These are phyloP conservation scores for Solenopsis fugax DNA, from an alignment of 1,140 invertebrate genomes.

Conservation along the genomic window DNA sequence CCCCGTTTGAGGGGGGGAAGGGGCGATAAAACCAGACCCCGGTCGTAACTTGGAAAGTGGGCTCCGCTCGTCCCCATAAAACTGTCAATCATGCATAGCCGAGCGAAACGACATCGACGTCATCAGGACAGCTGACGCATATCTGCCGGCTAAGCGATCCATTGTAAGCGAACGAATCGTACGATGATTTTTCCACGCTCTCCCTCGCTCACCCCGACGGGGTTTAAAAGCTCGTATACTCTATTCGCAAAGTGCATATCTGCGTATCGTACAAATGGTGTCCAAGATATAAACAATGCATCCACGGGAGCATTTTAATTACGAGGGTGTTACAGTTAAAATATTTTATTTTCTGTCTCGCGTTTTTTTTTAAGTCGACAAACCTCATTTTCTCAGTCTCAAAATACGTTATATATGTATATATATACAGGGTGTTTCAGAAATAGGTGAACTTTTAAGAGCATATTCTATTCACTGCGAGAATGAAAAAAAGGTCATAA, in stretches of 20 bases:
- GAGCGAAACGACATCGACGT: constrained; percentile 71
- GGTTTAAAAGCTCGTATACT: constrained; percentile 48
- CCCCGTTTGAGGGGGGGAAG: background rate
- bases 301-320: background rate
- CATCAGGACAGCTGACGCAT: constrained; percentile 81
- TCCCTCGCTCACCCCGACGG: constrained; percentile 3
- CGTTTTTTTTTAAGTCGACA: constrained; percentile 5
- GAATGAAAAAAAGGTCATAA: too few species aligned
- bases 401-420: background rate
- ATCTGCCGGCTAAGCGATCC: constrained; percentile 80
- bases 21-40: constrained; percentile 59
- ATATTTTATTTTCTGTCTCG: background rate
- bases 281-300: constrained; percentile 17
- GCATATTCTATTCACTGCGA: too few species aligned
- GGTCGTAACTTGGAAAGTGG: constrained; percentile 81
- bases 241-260: constrained; percentile 16
- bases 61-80: constrained; percentile 79
- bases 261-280: background rate
- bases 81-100: constrained; percentile 82
- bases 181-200: constrained; percentile 69
- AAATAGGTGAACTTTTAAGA: too few species aligned
- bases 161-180: constrained; percentile 78
- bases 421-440: too few species aligned
- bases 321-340: background rate
- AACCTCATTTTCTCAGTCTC: background rate